A percentile compares a stretch with the other conserved stretches of the same genome.
Evolutionary conservation across 2,888 invertebrate species (phyloP).

Genomic region (Strigamia crassipes): DNA sequence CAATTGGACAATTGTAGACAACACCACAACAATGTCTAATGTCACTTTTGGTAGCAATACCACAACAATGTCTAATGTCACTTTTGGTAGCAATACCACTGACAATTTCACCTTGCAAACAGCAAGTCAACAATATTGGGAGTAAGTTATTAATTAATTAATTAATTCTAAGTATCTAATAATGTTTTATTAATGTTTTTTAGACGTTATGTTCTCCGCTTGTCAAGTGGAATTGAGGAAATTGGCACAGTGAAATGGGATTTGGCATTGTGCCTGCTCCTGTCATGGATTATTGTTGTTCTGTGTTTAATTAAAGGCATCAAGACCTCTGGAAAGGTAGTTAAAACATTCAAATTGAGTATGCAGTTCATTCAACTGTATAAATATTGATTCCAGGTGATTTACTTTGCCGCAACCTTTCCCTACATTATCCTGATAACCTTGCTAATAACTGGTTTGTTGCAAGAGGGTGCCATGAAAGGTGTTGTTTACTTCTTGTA

Average conservation of each 20-base stretch:
- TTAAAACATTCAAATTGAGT: not conserved
- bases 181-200: not conserved
- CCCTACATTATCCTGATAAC: constrained; percentile 79
- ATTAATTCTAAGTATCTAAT: too few species aligned
- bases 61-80: too few species aligned
- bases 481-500: constrained; percentile 79
- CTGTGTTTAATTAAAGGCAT: constrained; percentile 53
- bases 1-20: too few species aligned
- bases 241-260: constrained; percentile 54
- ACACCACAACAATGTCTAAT: too few species aligned
- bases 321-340: constrained; percentile 54
- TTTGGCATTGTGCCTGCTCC: constrained; percentile 53
- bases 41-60: too few species aligned
- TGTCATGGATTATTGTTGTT: constrained; percentile 54
- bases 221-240: constrained; percentile 53
- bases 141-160: too few species aligned
- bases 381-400: constrained; percentile 44
- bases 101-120: constrained; percentile 23
- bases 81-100: too few species aligned
- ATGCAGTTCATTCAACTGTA: not conserved
- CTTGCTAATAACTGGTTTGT: constrained; percentile 70
- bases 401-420: constrained; percentile 84
- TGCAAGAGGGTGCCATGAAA: constrained; percentile 71
- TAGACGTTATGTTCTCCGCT: constrained; percentile 52
- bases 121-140: constrained; percentile 53